These are phyloP conservation scores for Sinocyclocheilus grahami DNA, from an alignment of 2,113 vertebrate genomes.

Conservation along the genomic window DNA sequence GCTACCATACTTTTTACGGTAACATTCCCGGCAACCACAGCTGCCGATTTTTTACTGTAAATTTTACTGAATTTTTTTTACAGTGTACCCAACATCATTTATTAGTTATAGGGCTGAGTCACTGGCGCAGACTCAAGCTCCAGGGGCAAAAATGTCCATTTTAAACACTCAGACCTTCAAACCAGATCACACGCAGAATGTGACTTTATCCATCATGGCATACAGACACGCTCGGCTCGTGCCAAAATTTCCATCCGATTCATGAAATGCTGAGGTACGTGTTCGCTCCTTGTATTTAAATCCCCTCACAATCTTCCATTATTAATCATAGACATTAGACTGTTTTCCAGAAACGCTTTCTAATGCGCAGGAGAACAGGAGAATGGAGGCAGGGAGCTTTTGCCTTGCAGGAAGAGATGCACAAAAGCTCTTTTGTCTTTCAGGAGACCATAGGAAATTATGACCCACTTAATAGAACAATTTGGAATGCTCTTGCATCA, in stretches of 20 bases:
- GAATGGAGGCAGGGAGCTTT: constrained; percentile 63
- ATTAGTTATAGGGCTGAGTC: constrained; percentile 27
- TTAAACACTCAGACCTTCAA: constrained; percentile 40
- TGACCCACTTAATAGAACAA: constrained; percentile 79
- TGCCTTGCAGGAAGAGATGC: constrained; percentile 66
- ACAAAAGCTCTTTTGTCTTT: constrained; percentile 71
- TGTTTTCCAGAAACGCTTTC: constrained; percentile 71
- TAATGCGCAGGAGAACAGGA: constrained; percentile 70
- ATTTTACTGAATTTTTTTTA: too few relatives aligned
- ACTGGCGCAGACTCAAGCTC: constrained; percentile 25
- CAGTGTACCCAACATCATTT: not conserved
- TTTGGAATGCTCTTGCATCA: constrained; percentile 66
- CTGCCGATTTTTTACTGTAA: too few relatives aligned
- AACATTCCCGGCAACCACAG: too few relatives aligned
- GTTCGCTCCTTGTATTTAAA: constrained; percentile 44
- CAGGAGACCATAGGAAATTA: constrained; percentile 74
- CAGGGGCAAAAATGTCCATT: constrained; percentile 31
- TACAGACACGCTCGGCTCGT: constrained; percentile 3
- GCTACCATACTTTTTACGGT: too few relatives aligned
- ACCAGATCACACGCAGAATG: constrained; percentile 3
- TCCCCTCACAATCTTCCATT: constrained; percentile 58
- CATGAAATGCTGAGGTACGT: constrained; percentile 34
- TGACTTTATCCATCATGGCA: constrained; percentile 22
- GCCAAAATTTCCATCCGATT: not conserved
- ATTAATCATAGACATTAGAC: constrained; percentile 44